Evolutionary conservation across 1,140 invertebrate genomes (phyloP).

Genomic region (Pogonomyrmex californicus): DNA sequence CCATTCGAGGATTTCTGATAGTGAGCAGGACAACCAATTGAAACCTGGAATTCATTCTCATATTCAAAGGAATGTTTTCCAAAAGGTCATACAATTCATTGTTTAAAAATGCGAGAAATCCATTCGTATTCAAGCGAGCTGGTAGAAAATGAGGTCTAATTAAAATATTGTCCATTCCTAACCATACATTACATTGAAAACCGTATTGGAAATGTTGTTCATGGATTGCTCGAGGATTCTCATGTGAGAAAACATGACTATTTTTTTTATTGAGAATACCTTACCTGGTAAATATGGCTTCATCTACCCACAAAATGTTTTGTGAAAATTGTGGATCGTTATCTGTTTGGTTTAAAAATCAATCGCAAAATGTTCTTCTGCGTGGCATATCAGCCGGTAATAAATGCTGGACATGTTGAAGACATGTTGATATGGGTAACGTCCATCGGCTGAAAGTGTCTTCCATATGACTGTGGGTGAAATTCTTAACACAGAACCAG

Average conservation of each 20-base stretch:
- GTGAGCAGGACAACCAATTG: slow-evolving; percentile 9
- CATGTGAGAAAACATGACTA: no score
- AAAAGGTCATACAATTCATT: background rate
- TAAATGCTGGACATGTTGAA: slow-evolving; percentile 6
- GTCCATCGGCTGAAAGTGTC: background rate
- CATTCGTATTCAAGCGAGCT: background rate
- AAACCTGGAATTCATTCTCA: background rate
- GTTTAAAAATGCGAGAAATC: slow-evolving; percentile 5
- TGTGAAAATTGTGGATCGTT: background rate
- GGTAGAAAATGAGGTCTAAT: slow-evolving; percentile 21
- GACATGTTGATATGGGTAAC: background rate
- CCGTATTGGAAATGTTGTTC: background rate
- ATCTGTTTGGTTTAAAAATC: background rate
- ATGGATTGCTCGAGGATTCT: no score
- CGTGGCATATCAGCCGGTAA: background rate
- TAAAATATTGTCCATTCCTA: slow-evolving; percentile 11
- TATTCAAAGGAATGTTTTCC: slow-evolving; percentile 18
- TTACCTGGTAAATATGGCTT: no score
- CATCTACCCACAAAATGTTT: background rate
- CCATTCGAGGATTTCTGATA: no score
- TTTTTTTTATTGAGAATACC: no score
- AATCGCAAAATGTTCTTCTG: slow-evolving; percentile 4
- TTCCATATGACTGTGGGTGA: background rate
- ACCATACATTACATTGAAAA: slow-evolving; percentile 6
- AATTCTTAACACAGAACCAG: background rate